These are phyloP conservation scores for Rhinatrema bivittatum DNA, from an alignment of 2,797 vertebrate genomes.

Conservation along the genomic window DNA sequence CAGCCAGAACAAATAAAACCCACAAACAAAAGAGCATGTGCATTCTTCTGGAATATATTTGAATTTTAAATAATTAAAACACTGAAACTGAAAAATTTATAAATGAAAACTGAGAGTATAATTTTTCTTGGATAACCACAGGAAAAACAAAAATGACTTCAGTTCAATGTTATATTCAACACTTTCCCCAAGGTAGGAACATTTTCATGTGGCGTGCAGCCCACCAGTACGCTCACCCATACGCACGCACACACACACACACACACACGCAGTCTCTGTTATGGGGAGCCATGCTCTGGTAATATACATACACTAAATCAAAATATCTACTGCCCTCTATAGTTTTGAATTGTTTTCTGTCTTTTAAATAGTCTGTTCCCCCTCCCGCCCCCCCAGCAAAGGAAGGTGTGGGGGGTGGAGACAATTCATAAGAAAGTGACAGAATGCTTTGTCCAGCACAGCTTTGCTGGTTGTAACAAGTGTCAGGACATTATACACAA, in stretches of 20 bases:
- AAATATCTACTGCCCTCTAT: conserved; percentile 55
- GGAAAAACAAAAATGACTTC: conserved; percentile 46
- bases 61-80: conserved; percentile 73
- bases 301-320: conserved; percentile 63
- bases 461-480: conserved; percentile 97
- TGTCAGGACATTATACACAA: conserved; percentile 89
- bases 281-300: conserved; percentile 46
- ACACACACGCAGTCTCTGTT: background rate
- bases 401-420: conserved; percentile 42
- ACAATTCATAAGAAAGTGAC: conserved; percentile 79
- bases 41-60: conserved; percentile 59
- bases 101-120: conserved; percentile 56
- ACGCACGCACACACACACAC: background rate
- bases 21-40: no score
- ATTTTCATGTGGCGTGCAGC: conserved; percentile 37
- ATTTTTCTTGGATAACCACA: conserved; percentile 52
- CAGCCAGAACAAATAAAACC: no score
- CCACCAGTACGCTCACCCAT: conserved; percentile 18
- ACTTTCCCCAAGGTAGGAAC: conserved; percentile 54
- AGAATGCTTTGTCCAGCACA: conserved; percentile 82
- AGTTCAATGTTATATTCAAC: conserved; percentile 53
- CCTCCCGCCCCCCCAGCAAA: no score
- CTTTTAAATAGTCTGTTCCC: no score
- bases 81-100: conserved; percentile 72
- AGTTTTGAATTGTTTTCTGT: no score